These are phyloP conservation scores for Epizoanthus scotinus DNA, from an alignment of 92 coral and sea anemone genomes.

Conservation along the genomic window DNA sequence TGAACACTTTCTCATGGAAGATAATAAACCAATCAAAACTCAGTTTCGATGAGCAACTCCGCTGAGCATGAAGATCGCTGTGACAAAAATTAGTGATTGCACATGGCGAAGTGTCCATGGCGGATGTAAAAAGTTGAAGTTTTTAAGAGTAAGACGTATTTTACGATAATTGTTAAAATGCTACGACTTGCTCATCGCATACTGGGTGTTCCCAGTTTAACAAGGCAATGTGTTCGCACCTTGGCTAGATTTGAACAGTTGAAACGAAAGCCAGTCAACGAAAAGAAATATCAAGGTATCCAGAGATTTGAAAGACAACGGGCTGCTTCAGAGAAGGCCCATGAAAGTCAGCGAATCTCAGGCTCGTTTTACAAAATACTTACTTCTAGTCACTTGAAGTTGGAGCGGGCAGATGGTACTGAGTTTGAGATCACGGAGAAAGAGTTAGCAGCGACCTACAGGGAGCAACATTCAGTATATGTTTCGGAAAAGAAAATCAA, in stretches of 20 bases:
- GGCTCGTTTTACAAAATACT: conserved; percentile 17
- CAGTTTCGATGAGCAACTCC: conserved; percentile 33
- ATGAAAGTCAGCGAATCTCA: conserved; percentile 1
- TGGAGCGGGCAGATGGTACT: conserved; percentile 26
- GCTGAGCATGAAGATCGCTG: conserved; percentile 46
- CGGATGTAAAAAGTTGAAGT: not conserved
- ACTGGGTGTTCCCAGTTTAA: not conserved
- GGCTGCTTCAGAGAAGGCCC: not conserved
- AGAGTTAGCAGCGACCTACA: conserved; percentile 17
- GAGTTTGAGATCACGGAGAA: conserved; percentile 25
- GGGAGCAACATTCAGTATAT: conserved; percentile 33
- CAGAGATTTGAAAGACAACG: not conserved
- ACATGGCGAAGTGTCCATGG: not conserved
- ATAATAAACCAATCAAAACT: conserved; percentile 51
- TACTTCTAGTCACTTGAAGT: conserved; percentile 15
- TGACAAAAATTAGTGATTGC: not conserved
- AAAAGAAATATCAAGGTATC: not conserved
- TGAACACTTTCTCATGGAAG: not conserved
- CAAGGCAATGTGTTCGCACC: conserved; percentile 24
- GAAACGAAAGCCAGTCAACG: not conserved
- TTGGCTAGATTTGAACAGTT: conserved; percentile 28
- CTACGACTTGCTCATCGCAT: not conserved
- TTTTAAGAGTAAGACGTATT: not conserved
- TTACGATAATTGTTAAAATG: not conserved
- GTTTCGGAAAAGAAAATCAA: conserved; percentile 18